Conservation (phyloP, 1,140 invertebrate species). For the Drosophila mojavensis region DNA sequence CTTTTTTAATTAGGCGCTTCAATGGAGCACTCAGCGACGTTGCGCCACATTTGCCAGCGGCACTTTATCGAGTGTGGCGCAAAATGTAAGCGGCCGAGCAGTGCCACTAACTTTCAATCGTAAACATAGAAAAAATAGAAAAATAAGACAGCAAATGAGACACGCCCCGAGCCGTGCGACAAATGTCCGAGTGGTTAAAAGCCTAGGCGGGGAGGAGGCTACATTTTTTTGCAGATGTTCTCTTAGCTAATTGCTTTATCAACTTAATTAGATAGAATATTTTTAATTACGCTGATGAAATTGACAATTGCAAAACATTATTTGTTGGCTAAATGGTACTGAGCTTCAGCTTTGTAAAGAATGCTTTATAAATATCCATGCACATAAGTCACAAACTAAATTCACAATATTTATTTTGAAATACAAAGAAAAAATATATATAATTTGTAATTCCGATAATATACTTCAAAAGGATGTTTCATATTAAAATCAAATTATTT, state of each 20-base stretch:
- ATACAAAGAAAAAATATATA: too few relatives aligned
- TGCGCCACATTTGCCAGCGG: conserved; percentile 66
- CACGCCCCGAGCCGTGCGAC: neutral
- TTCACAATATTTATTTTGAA: too few relatives aligned
- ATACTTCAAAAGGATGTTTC: too few relatives aligned
- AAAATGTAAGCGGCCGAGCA: conserved; percentile 46
- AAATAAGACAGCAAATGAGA: conserved; percentile 53
- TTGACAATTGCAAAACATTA: too few relatives aligned
- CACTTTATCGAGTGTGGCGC: conserved; percentile 22
- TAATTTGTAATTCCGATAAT: too few relatives aligned
- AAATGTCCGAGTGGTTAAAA: neutral
- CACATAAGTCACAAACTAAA: too few relatives aligned
- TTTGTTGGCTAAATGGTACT: too few relatives aligned
- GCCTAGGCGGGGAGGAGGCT: neutral
- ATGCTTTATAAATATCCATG: too few relatives aligned
- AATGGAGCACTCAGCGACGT: conserved; percentile 37
- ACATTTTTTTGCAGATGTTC: too few relatives aligned
- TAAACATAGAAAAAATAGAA: conserved; percentile 62
- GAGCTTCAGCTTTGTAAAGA: too few relatives aligned
- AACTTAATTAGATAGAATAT: neutral
- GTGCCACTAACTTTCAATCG: conserved; percentile 43
- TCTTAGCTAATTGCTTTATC: conserved; percentile 15
- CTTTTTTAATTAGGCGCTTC: conserved; percentile 72
- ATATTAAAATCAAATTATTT: too few relatives aligned
- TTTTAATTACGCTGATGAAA: too few relatives aligned